A percentile compares a stretch with the other conserved stretches of the same genome.
These are phyloP conservation scores for Archaeoteleia sp. DNA, from an alignment of 2,888 invertebrate species.

Conservation along the genomic window DNA sequence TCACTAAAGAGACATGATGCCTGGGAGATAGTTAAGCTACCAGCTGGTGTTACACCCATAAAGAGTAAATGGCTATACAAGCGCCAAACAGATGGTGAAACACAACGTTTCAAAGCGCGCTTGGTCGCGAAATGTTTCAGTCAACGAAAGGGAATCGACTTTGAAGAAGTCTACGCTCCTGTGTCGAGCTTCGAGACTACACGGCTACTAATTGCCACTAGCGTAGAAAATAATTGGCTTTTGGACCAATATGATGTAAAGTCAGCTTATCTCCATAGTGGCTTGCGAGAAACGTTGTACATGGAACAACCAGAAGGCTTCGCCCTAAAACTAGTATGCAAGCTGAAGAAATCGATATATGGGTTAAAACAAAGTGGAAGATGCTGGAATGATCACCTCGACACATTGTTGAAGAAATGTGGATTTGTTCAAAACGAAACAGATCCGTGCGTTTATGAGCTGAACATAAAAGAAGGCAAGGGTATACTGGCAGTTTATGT, in stretches of 20 bases:
- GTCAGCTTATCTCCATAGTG: conserved; percentile 47
- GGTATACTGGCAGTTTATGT: conserved; percentile 40
- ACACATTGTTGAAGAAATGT: conserved; percentile 1
- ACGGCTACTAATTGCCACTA: conserved; percentile 33
- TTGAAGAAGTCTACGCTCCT: conserved; percentile 49
- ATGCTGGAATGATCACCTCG: conserved; percentile 32
- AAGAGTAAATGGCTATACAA: conserved; percentile 47
- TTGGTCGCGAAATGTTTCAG: conserved; percentile 48
- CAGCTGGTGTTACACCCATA: conserved; percentile 20
- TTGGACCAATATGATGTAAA: conserved; percentile 52
- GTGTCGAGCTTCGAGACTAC: conserved; percentile 48
- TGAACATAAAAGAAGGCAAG: conserved; percentile 20
- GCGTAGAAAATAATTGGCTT: conserved; percentile 42
- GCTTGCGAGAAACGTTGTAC: conserved; percentile 40
- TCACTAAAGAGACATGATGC: conserved; percentile 40
- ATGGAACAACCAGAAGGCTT: conserved; percentile 55
- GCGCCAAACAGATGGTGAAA: conserved; percentile 23
- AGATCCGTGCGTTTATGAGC: conserved; percentile 48
- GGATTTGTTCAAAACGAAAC: conserved; percentile 30
- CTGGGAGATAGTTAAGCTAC: conserved; percentile 40
- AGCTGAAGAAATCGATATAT: conserved; percentile 44
- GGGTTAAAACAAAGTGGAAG: conserved; percentile 50
- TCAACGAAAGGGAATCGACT: conserved; percentile 43
- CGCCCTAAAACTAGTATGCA: conserved; percentile 25
- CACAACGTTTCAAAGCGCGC: conserved; percentile 40